These are phyloP conservation scores for Cheumatopsyche charites DNA, from an alignment of 1,140 invertebrate genomes.

Conservation along the genomic window DNA sequence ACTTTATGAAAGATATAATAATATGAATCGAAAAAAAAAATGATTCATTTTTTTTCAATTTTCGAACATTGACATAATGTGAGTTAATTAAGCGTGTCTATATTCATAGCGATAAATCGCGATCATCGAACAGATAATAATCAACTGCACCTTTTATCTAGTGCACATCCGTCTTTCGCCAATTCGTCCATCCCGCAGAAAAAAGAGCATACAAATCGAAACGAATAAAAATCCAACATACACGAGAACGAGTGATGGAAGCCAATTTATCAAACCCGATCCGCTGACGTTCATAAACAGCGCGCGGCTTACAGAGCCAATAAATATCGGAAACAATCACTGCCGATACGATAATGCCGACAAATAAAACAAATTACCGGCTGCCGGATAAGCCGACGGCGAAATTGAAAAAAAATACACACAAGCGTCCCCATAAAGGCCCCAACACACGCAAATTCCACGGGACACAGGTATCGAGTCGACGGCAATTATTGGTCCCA, in stretches of 20 bases:
- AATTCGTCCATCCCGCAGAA: background rate
- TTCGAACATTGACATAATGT: too few relatives aligned
- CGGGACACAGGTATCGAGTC: background rate
- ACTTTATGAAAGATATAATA: too few relatives aligned
- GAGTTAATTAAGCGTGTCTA: too few relatives aligned
- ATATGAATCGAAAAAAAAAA: too few relatives aligned
- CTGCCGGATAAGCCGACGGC: constrained; percentile 38
- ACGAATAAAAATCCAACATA: background rate
- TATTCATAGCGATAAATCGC: too few relatives aligned
- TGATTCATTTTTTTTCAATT: too few relatives aligned
- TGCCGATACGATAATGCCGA: constrained; percentile 46
- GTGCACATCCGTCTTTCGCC: too few relatives aligned
- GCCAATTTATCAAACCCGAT: constrained; percentile 44
- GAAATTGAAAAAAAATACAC: constrained; percentile 46
- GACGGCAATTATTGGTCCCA: constrained; percentile 33
- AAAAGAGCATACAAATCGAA: background rate
- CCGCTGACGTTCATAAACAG: constrained; percentile 48
- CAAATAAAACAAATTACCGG: constrained; percentile 49
- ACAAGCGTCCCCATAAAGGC: background rate
- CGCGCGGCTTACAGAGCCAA: constrained; percentile 42
- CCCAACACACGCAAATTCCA: background rate
- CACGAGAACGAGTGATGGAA: constrained; percentile 18
- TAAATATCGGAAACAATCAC: constrained; percentile 49
- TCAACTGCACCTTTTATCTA: too few relatives aligned
- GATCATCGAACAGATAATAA: too few relatives aligned